Evolutionary conservation across 2,113 vertebrate genomes (phyloP).

Genomic region (Panthera uncia): DNA sequence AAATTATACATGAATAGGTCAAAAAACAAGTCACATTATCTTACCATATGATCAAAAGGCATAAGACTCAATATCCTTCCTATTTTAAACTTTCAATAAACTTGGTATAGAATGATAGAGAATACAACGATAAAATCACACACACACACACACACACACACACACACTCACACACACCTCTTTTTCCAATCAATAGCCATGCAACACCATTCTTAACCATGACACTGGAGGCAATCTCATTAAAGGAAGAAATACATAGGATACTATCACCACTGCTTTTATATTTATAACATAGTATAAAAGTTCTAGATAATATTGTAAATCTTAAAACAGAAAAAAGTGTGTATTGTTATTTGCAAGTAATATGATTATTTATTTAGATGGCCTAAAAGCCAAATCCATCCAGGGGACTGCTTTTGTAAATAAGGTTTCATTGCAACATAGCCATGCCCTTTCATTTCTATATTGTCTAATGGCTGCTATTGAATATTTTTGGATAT

Average conservation of each 20-base stretch:
- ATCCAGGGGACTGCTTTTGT: background rate
- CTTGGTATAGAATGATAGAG: background rate
- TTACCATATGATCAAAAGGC: background rate
- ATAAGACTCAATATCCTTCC: background rate
- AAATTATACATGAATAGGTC: background rate
- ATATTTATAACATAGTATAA: background rate
- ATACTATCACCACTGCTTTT: background rate
- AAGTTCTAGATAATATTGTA: background rate
- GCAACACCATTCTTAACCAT: background rate
- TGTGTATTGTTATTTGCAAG: background rate
- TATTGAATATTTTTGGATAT: background rate
- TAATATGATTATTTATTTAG: background rate
- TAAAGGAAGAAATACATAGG: background rate
- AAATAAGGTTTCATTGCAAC: background rate
- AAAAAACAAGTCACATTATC: background rate
- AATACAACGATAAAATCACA: background rate
- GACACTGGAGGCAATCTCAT: background rate
- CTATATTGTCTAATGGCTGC: background rate
- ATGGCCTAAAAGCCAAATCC: background rate
- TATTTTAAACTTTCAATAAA: slow-evolving; percentile 12
- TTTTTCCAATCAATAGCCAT: background rate
- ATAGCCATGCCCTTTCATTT: background rate
- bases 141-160: background rate
- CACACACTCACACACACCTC: background rate
- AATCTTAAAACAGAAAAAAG: slow-evolving; percentile 3